A percentile compares a stretch with the other conserved stretches of the same genome.
Conservation (phyloP, 2,888 invertebrate species). For the Tethea ocularis region DNA sequence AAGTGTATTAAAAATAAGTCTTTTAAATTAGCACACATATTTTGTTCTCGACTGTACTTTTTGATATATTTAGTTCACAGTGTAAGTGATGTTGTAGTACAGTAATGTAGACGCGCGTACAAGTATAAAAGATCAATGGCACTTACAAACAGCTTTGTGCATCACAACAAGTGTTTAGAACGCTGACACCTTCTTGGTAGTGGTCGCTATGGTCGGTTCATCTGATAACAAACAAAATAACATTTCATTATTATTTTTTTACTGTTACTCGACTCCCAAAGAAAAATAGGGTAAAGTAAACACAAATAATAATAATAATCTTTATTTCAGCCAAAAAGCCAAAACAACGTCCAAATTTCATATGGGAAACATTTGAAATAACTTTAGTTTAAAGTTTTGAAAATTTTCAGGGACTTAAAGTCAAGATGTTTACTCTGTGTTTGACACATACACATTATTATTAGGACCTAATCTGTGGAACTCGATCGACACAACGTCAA, state of each 20-base stretch:
- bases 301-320: too few relatives aligned
- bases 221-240: conserved; percentile 41
- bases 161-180: conserved; percentile 42
- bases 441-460: too few relatives aligned
- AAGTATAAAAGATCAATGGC: conserved; percentile 14
- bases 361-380: too few relatives aligned
- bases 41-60: conserved; percentile 2
- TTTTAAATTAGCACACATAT: conserved; percentile 11
- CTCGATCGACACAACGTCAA: too few relatives aligned
- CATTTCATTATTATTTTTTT: neutral
- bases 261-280: too few relatives aligned
- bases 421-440: too few relatives aligned
- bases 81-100: neutral
- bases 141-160: conserved; percentile 13
- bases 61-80: neutral
- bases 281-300: too few relatives aligned
- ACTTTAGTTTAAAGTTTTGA: too few relatives aligned
- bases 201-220: conserved; percentile 40
- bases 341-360: too few relatives aligned
- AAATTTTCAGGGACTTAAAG: too few relatives aligned
- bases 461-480: too few relatives aligned
- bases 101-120: neutral
- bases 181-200: conserved; percentile 56
- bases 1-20: neutral
- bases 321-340: too few relatives aligned